Base-by-base conservation (phyloP, 2,888 invertebrate genomes). In the Linhomoeus sp. region DNA sequence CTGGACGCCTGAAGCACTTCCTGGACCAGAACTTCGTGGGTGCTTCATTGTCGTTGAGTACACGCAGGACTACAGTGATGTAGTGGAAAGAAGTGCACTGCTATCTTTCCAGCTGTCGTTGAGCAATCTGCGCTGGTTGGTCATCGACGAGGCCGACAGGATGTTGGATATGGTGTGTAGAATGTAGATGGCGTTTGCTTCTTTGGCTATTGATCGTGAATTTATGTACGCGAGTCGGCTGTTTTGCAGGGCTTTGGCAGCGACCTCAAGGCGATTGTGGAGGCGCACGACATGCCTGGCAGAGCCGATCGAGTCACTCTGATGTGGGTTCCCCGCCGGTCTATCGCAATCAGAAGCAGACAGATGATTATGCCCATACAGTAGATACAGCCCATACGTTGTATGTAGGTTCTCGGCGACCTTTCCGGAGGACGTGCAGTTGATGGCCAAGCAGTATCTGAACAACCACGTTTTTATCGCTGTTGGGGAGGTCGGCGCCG, bases 401-500 rank as follows among this genome's bases (percentile, higher is more conserved):
- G n/a, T 26, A 22, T 22, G 25, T 26, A 44, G 35, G 23, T 42
- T 45, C 20, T 20, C 45, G 19, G 82, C 81, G 0, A 82, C 82
- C 0, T 81, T 81, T 59, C 77, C 78, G 0, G 70, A 73, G 39
- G 75, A 67, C 49, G 74, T 81, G 20, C 90, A 92, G 66, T 73
- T 74, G 41, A 67, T 87, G 53, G 86, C 87, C 0, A 74, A 74
- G 0, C 75, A 79, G 44, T 88, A 82, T 64, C 69, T 92, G 19
- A 64, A 67, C 24, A n/a, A 41, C 0, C 58, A 72, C 47, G 88
- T 90, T 62, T 90, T 88, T 62, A 73, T 90, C 9, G 76, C 82
- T 0, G 80, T 92, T 20, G 94, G 92, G 40, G 77, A 82, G 14
- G 79, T 94, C 0, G 94, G 94, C 1, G 83, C 86, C 1, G 92